Percentiles rank a stretch among this genome's conserved stretches.
Conservation (phyloP, 2,113 vertebrate genomes). For the Chaetorhynchus papuensis region DNA sequence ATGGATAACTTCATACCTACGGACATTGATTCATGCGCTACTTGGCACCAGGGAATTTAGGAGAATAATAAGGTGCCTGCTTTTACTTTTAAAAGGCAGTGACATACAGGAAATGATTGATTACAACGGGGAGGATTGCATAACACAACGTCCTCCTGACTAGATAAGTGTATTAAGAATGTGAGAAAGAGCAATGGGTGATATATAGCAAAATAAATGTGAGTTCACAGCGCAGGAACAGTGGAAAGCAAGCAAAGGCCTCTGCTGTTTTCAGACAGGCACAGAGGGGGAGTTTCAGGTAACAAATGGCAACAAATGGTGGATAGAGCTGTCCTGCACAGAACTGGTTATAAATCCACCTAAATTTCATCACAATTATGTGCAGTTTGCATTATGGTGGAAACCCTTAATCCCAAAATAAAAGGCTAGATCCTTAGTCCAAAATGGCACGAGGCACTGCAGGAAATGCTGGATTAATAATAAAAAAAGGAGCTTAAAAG, state of each 20-base stretch:
- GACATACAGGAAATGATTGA: slow-evolving; percentile 19
- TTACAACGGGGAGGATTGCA: neutral
- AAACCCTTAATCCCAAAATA: neutral
- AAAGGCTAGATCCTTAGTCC: neutral
- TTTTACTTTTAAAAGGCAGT: slow-evolving; percentile 27
- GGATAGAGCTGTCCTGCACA: neutral
- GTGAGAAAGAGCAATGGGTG: neutral
- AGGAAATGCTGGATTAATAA: neutral
- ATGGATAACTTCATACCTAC: neutral
- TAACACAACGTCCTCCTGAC: slow-evolving; percentile 1
- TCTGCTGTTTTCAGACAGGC: neutral
- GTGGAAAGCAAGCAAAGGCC: neutral
- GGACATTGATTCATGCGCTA: slow-evolving; percentile 22
- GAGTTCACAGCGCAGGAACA: neutral
- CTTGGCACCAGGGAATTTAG: neutral
- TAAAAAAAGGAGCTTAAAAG: neutral
- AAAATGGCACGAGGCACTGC: neutral
- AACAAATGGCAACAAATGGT: neutral
- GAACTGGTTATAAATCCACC: neutral
- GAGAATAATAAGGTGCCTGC: slow-evolving; percentile 2
- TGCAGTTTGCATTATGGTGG: neutral
- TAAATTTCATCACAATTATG: neutral
- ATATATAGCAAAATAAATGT: neutral
- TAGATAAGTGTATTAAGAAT: slow-evolving; percentile 17
- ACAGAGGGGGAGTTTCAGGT: neutral